phyloP scores from a whole-genome alignment of 2,797 vertebrate genomes.

The Yasuhikotakia modesta region DNA sequence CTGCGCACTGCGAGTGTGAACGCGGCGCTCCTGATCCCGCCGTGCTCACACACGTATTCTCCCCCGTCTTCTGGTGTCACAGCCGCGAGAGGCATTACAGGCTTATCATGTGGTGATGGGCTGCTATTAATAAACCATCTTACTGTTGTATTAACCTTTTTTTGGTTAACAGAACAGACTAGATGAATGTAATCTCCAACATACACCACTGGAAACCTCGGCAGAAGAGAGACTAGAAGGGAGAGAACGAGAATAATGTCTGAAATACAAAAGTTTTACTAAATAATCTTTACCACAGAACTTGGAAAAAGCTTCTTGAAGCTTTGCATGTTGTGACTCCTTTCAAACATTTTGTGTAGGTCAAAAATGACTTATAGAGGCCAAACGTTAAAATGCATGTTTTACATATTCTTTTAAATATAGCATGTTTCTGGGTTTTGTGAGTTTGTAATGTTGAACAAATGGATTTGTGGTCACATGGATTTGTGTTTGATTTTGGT shows the following conservation, averaged over 20 bases:
- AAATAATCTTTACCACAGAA: no score
- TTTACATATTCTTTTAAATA: no score
- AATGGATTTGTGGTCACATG: no score
- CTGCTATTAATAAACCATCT: slow-evolving; percentile 37
- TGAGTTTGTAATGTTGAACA: no score
- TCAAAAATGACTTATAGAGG: no score
- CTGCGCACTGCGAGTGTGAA: rapidly evolving
- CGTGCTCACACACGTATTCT: not conserved
- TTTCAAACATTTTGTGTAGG: no score
- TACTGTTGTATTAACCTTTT: rapidly evolving
- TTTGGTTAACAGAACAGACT: no score
- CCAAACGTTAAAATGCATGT: no score
- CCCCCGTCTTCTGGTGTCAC: not conserved
- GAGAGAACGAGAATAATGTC: not conserved
- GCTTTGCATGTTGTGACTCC: no score
- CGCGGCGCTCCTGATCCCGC: rapidly evolving
- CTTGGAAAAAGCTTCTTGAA: no score
- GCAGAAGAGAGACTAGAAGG: slow-evolving; percentile 50
- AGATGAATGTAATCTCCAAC: slow-evolving; percentile 64
- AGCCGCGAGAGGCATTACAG: not conserved
- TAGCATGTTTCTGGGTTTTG: no score
- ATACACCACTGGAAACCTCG: rapidly evolving
- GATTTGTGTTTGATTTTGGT: no score
- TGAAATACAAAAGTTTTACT: not conserved
- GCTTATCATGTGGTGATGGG: rapidly evolving